Evolutionary conservation across 2,888 invertebrate species (phyloP).

Genomic region (Sinopyrophorus schimmeli): DNA sequence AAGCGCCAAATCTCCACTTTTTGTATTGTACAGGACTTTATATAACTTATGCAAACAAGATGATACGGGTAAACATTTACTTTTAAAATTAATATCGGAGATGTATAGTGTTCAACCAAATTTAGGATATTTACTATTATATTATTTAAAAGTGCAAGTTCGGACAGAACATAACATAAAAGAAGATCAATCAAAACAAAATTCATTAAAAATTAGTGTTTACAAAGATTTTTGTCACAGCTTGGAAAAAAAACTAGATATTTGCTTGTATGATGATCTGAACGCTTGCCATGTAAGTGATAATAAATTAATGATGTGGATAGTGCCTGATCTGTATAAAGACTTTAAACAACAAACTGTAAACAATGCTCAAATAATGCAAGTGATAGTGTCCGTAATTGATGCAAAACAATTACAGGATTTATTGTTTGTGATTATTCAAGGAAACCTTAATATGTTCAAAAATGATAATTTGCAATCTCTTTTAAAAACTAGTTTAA

Average conservation of each 20-base stretch:
- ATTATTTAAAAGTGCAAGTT: constrained; percentile 83
- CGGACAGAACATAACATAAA: constrained; percentile 59
- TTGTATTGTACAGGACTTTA: constrained; percentile 84
- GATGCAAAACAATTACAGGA: constrained; percentile 90
- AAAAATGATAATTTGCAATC: constrained; percentile 75
- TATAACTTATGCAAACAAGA: constrained; percentile 71
- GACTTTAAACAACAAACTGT: constrained; percentile 86
- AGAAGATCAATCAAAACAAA: constrained; percentile 54
- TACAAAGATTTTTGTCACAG: constrained; percentile 89
- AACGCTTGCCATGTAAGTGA: constrained; percentile 88
- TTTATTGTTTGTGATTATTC: constrained; percentile 86
- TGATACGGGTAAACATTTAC: constrained; percentile 75
- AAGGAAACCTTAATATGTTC: constrained; percentile 84
- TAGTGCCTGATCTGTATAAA: constrained; percentile 90
- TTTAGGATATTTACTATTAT: constrained; percentile 84
- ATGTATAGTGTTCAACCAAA: constrained; percentile 73
- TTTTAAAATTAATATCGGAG: constrained; percentile 75
- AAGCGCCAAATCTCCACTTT: constrained; percentile 77
- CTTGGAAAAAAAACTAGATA: constrained; percentile 71
- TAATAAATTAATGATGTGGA: constrained; percentile 84
- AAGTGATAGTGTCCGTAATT: constrained; percentile 86
- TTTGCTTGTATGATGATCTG: constrained; percentile 79
- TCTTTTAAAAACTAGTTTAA: constrained; percentile 79
- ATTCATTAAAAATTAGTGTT: constrained; percentile 78
- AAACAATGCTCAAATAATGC: constrained; percentile 85